Conservation (phyloP, 2,797 vertebrate species). For the Sardinella longiceps region DNA sequence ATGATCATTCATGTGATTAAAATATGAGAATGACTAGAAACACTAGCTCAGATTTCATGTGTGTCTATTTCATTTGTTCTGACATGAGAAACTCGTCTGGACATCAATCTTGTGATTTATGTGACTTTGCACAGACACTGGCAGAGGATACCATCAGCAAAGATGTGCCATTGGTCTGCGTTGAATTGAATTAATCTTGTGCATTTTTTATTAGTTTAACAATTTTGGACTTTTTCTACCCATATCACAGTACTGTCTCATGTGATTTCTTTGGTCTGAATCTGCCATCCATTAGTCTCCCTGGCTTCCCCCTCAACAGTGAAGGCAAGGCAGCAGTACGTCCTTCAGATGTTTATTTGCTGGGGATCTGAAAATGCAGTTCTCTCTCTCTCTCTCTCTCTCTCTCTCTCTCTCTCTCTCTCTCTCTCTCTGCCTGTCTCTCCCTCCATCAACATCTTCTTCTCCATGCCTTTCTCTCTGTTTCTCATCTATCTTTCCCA, state of each 20-base stretch:
- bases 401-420: not conserved
- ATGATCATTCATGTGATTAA: too few species aligned
- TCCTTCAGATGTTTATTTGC: constrained; percentile 3
- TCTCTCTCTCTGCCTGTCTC: not conserved
- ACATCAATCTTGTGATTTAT: not conserved
- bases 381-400: not conserved
- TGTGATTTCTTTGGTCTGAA: not conserved
- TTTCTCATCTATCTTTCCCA: constrained; percentile 23
- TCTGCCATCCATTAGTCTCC: not conserved
- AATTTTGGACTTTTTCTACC: not conserved
- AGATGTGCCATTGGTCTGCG: not conserved
- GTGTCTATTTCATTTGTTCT: not conserved
- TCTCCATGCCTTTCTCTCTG: not conserved
- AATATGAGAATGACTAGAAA: too few species aligned
- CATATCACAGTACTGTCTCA: not conserved
- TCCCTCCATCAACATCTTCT: not conserved
- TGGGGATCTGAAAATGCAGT: not conserved
- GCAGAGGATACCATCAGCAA: not conserved
- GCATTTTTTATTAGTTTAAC: constrained; percentile 2
- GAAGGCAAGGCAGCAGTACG: not conserved
- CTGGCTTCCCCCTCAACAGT: not conserved
- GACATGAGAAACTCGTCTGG: not conserved
- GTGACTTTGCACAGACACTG: not conserved
- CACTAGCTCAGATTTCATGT: too few species aligned
- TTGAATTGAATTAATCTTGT: not conserved